phyloP scores from a whole-genome alignment of 2,888 invertebrate species.

The Charanyca ferruginea region DNA sequence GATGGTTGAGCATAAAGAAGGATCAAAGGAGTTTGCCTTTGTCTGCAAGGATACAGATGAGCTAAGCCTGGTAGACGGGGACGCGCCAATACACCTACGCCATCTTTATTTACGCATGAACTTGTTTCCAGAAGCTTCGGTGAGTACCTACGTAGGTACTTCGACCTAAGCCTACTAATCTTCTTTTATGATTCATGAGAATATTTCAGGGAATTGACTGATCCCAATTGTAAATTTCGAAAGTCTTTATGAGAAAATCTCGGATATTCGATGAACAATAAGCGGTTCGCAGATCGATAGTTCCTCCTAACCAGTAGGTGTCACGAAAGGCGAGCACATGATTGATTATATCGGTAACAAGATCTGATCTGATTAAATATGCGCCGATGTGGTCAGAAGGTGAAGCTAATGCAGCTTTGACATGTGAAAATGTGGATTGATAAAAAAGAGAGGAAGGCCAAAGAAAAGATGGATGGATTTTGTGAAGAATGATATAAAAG shows the following conservation, averaged over 20 bases:
- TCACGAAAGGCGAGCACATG: conserved; percentile 41
- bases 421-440: too few species aligned
- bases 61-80: conserved; percentile 48
- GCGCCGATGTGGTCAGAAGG: conserved; percentile 38
- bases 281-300: conserved; percentile 9
- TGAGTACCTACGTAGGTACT: conserved; percentile 16
- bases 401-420: conserved; percentile 31
- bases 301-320: conserved; percentile 30
- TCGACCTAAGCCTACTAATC: conserved; percentile 30
- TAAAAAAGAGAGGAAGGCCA: too few species aligned
- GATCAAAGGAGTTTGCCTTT: conserved; percentile 60
- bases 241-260: neutral
- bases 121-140: conserved; percentile 45
- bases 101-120: conserved; percentile 35
- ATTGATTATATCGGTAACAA: conserved; percentile 49
- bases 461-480: too few species aligned
- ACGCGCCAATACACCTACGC: conserved; percentile 45
- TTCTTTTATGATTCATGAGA: conserved; percentile 23
- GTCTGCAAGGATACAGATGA: conserved; percentile 46
- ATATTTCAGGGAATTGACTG: conserved; percentile 27
- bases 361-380: conserved; percentile 53
- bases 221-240: conserved; percentile 2
- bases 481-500: too few species aligned
- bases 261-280: conserved; percentile 10
- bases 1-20: conserved; percentile 52